These are phyloP conservation scores for Phainopepla nitens DNA, from an alignment of 2,113 vertebrate species.

Conservation along the genomic window DNA sequence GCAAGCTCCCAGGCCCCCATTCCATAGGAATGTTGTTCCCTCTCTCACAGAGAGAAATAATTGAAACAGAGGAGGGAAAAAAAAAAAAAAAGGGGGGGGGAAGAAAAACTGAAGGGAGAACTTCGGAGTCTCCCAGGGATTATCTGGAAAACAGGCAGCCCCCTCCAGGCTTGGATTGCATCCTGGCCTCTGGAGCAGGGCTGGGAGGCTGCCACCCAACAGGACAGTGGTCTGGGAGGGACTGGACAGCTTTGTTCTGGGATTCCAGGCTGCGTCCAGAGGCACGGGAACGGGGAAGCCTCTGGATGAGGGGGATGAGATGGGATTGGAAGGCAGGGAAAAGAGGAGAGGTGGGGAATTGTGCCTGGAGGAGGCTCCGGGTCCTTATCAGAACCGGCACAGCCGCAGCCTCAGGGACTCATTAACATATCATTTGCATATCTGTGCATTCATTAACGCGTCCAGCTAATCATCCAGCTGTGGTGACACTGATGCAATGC, in stretches of 20 bases:
- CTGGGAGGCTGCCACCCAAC: not conserved
- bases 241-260: not conserved
- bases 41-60: not conserved
- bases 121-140: not conserved
- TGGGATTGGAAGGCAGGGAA: not conserved
- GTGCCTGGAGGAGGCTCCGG: not conserved
- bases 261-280: not conserved
- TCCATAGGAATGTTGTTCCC: not conserved
- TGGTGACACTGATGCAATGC: fast-evolving
- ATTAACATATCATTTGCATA: not conserved
- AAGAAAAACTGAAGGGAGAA: not conserved
- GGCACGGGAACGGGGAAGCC: fast-evolving
- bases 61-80: fast-evolving
- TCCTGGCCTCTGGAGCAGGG: not conserved
- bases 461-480: not conserved
- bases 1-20: not conserved
- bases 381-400: not conserved
- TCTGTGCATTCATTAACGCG: fast-evolving
- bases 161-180: not conserved
- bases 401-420: not conserved
- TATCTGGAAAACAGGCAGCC: not conserved
- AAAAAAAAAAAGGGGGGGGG: too few relatives aligned
- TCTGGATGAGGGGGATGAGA: not conserved
- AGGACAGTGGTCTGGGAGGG: not conserved
- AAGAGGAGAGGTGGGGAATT: not conserved